phyloP scores from a whole-genome alignment of 1,140 invertebrate species.

The Copidosoma floridanum region DNA sequence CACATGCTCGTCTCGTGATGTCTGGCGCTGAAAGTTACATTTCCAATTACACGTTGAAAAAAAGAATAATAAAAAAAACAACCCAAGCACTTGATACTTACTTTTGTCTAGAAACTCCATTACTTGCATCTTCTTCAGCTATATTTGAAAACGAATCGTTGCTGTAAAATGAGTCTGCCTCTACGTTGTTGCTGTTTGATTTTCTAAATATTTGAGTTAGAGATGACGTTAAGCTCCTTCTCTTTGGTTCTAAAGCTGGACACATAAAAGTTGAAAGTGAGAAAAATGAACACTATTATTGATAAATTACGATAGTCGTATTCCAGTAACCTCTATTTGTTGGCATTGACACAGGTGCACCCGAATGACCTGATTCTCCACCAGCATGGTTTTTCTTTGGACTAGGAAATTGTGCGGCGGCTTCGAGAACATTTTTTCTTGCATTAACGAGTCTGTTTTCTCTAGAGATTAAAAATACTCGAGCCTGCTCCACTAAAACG shows the following conservation, averaged over 20 bases:
- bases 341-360: not conserved
- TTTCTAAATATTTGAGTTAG: slow-evolving; percentile 72
- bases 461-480: slow-evolving; percentile 72
- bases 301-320: slow-evolving; percentile 3
- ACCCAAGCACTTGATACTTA: not conserved
- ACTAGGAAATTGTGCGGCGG: slow-evolving; percentile 37
- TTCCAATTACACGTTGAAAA: too few species aligned
- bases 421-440: slow-evolving; percentile 62
- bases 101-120: slow-evolving; percentile 33
- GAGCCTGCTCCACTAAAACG: slow-evolving; percentile 70
- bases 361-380: slow-evolving; percentile 36
- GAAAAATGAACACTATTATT: not conserved
- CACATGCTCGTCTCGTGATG: slow-evolving; percentile 32
- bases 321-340: slow-evolving; percentile 24
- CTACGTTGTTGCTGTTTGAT: slow-evolving; percentile 44
- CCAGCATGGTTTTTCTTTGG: slow-evolving; percentile 39
- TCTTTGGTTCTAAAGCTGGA: slow-evolving; percentile 59
- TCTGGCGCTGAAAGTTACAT: slow-evolving; percentile 1
- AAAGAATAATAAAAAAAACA: too few species aligned
- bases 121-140: slow-evolving; percentile 41
- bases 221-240: slow-evolving; percentile 70
- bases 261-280: not conserved
- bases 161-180: slow-evolving; percentile 26
- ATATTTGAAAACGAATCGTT: slow-evolving; percentile 34
- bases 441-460: slow-evolving; percentile 73